Base-by-base conservation (phyloP, 2,113 vertebrate species). In the Ifrita kowaldi region DNA sequence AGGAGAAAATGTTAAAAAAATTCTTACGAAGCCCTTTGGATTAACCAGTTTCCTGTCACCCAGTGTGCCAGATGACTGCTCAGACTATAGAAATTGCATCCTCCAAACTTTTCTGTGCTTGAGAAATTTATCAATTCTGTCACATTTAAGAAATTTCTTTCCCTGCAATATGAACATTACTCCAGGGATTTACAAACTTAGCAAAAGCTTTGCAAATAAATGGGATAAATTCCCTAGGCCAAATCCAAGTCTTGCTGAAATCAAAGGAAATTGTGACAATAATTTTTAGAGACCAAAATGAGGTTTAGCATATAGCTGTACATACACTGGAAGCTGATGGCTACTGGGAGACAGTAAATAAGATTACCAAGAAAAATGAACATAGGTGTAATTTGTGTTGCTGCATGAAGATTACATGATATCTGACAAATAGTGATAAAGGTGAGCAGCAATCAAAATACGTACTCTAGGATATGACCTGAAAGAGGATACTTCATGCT, bases 51-150 rank as follows among this genome's bases (percentile, higher is more conserved):
- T 79, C 21, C 71, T 80, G 59, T 75, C 76, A 87, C 55, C 35
- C 68, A n/a, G 26, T 33, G 47, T 86, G 60, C 76, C 63, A 86
- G 52, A 70, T 4, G 8, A 47, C 47, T 92, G 75, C 86, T 90
- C 82, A 90, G 56, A 28, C 64, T 64, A 10, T 13, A 91, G 82
- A 59, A 75, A 52, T 67, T 84, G 26, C 69, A 75, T 95, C 41
- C 57, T 71, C 49, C 74, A 93, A 90, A 92, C n/a, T 60, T 89
- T 64, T 42, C 64, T 56, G 35, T 81, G 79, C 82, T 62, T 78
- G 79, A 57, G 69, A 96, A 94, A 95, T 92, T 88, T 90, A 92
- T 95, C 80, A 92, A 28, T 19, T 90, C 93, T 96, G 90, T 86
- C 94, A 90, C 73, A 73, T 74, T 80, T 83, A 93, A 90, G 69